Evolutionary conservation across 64 coral and sea anemone genomes (phyloP).

Genomic region (Exaiptasia diaphana): DNA sequence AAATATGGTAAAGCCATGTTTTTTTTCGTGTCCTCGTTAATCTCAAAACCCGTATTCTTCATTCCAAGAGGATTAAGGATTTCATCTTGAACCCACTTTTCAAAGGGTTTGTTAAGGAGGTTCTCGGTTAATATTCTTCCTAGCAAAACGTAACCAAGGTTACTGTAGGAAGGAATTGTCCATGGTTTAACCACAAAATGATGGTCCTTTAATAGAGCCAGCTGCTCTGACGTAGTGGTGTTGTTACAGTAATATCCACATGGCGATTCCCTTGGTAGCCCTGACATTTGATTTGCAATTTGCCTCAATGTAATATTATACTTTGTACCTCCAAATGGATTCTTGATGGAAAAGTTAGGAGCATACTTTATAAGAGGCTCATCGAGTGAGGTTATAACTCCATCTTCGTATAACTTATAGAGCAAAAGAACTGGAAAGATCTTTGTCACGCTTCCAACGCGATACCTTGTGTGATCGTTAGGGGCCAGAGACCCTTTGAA

Average conservation of each 20-base stretch:
- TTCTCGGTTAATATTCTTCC: slow-evolving; percentile 37
- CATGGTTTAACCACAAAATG: not conserved
- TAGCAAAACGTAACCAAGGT: slow-evolving; percentile 23
- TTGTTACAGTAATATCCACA: slow-evolving; percentile 4
- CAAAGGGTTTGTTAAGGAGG: slow-evolving; percentile 61
- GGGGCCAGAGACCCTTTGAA: not conserved
- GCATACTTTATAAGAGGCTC: slow-evolving; percentile 42
- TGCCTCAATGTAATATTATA: slow-evolving; percentile 22
- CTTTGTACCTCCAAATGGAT: slow-evolving; percentile 6
- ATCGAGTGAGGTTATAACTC: slow-evolving; percentile 18
- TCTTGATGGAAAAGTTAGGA: slow-evolving; percentile 34
- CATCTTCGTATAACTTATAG: slow-evolving; percentile 25
- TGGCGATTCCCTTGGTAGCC: slow-evolving; percentile 32
- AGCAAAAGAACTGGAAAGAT: slow-evolving; percentile 29
- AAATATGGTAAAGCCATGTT: slow-evolving; percentile 49
- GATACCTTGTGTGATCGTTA: slow-evolving; percentile 31
- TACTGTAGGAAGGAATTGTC: slow-evolving; percentile 37
- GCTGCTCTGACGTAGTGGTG: slow-evolving; percentile 6
- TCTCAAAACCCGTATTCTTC: slow-evolving; percentile 58
- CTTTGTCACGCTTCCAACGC: slow-evolving; percentile 47
- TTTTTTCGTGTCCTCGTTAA: not conserved
- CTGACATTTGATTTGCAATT: slow-evolving; percentile 42
- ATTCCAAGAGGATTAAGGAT: slow-evolving; percentile 49
- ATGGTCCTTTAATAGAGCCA: not conserved
- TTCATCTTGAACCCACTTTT: slow-evolving; percentile 14